phyloP scores from a whole-genome alignment of 92 coral and sea anemone genomes.

The Paragorgia papillata region DNA sequence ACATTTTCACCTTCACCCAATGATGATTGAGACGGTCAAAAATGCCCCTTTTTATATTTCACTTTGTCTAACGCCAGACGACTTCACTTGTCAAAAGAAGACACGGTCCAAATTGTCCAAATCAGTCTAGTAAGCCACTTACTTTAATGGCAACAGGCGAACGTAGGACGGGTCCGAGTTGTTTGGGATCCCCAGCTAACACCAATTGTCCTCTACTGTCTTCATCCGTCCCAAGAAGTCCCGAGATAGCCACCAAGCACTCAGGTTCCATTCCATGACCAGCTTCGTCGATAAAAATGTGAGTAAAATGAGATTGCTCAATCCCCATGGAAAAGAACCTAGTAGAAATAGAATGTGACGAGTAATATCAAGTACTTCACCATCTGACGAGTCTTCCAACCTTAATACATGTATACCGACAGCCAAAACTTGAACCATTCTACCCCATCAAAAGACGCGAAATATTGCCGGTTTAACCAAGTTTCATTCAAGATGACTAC shows the following conservation, averaged over 20 bases:
- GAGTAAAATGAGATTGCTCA: slow-evolving; percentile 71
- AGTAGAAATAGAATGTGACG: neutral
- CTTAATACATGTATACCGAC: too few relatives aligned
- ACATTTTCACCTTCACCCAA: too few relatives aligned
- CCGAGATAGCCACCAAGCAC: slow-evolving; percentile 81
- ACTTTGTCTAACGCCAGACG: too few relatives aligned
- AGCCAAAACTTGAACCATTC: too few relatives aligned
- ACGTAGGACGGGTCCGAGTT: slow-evolving; percentile 83
- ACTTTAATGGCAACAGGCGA: slow-evolving; percentile 81
- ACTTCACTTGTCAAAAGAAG: too few relatives aligned
- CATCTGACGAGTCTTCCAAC: too few relatives aligned
- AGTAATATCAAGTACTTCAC: neutral
- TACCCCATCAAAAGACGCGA: too few relatives aligned
- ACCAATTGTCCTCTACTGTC: slow-evolving; percentile 82
- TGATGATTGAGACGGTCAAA: too few relatives aligned
- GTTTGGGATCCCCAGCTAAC: slow-evolving; percentile 88
- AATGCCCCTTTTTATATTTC: too few relatives aligned
- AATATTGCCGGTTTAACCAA: too few relatives aligned
- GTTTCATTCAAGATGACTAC: too few relatives aligned
- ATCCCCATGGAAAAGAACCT: slow-evolving; percentile 76
- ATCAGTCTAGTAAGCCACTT: neutral
- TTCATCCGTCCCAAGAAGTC: slow-evolving; percentile 66
- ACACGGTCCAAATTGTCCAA: too few relatives aligned
- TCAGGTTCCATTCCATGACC: slow-evolving; percentile 89
- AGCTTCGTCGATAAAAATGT: slow-evolving; percentile 81